Evolutionary conservation across 2,113 vertebrate species (phyloP).

Genomic region (Polyodon spathula): DNA sequence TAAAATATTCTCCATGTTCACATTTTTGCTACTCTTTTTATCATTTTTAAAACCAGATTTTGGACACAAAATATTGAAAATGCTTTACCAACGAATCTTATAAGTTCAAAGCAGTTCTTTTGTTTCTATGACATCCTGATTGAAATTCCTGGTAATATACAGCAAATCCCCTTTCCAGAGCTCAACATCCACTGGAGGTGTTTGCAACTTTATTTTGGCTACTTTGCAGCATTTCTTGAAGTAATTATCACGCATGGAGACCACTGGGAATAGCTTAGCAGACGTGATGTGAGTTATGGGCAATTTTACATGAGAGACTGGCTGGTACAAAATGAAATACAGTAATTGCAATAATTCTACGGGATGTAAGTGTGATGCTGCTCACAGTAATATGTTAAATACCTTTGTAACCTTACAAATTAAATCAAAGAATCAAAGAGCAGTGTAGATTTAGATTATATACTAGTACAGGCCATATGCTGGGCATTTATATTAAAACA

Average conservation of each 20-base stretch:
- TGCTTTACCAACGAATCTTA: no score
- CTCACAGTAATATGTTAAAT: not conserved
- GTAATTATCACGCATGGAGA: constrained; percentile 12
- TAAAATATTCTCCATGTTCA: no score
- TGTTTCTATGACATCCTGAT: constrained; percentile 3
- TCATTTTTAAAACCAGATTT: no score
- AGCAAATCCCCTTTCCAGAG: constrained; percentile 5
- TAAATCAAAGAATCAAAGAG: not conserved
- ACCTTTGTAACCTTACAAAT: not conserved
- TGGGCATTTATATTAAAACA: no score
- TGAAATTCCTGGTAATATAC: constrained; percentile 1
- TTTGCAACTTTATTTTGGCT: constrained; percentile 11
- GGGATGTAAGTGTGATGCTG: constrained; percentile 13
- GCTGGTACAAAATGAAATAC: not conserved
- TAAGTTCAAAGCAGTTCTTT: not conserved
- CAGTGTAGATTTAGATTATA: not conserved
- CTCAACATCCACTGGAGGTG: not conserved
- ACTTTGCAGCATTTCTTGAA: constrained; percentile 14
- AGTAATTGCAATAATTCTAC: constrained; percentile 7
- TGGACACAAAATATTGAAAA: no score
- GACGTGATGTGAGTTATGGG: constrained; percentile 12
- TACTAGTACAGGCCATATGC: not conserved
- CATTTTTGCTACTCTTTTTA: no score
- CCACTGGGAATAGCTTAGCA: constrained; percentile 11
- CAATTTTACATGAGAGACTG: constrained; percentile 18